Base-by-base conservation (phyloP, 1,140 invertebrate species). In the Papilio helenus region DNA sequence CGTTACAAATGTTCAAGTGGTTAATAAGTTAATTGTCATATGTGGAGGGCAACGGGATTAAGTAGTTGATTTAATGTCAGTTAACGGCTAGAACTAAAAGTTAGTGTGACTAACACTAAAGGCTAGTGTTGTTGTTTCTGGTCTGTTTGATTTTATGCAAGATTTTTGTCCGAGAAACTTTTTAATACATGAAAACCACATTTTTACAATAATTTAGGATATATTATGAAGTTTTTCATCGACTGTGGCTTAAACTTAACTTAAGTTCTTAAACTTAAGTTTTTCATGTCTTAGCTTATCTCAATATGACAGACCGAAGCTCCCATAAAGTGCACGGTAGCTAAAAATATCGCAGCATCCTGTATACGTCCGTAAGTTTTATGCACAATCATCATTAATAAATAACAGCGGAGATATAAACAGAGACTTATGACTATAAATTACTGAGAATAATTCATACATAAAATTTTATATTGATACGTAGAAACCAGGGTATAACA, bases 1-100 rank as follows among this genome's bases (percentile, higher is more conserved):
- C 61, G 61, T 68, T 68, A 34, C 12, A 65, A 65, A 18, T 5
- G 26, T 29, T 68, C 10, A 29, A 68, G 61, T 68, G 61, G 61
- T 68, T 68, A 68, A 68, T 68, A 68, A 68, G 61, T 29, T 68
- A 68, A 68, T 68, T 34, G 61, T 29, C 23, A 26, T 29, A 68
- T 12, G 26, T 12, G 26, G 23, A 12, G 26, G 61, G 10, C 61
- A 68, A 14, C 26, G 61, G 61, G 61, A 29, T 68, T 68, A 68
- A 68, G 14, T 29, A 68, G 61, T 68, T 68, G 14, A 68, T 68
- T 68, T 68, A 68, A 26, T 68, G 61, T 29, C 61, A 68, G 61
- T 34, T 68, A 68, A 68, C 61, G 26, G 26, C 16, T 68, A 29
- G 61, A 68, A 29, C 14, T 29, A 68, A 26, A 68, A 14, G 61